Evolutionary conservation across 1,140 invertebrate genomes (phyloP).

Genomic region (Apis mellifera): Amel_HAv3.1 CM009935.2:3165001-3165500

Average conservation of each 20-base stretch:
- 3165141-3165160: constrained; percentile 2
- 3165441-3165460: constrained; percentile 62
- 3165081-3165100: neutral
- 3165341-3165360: constrained; percentile 59
- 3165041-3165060: neutral
- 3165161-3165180: neutral
- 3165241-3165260: constrained; percentile 25
- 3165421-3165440: constrained; percentile 65
- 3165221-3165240: neutral
- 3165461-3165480: constrained; percentile 54
- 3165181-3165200: constrained; percentile 3
- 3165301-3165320: constrained; percentile 45
- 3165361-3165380: constrained; percentile 59
- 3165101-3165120: neutral
- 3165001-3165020: no score
- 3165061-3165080: neutral
- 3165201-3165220: neutral
- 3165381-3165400: constrained; percentile 58
- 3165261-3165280: neutral
- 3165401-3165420: constrained; percentile 66
- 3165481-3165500: constrained; percentile 39
- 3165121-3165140: constrained; percentile 8
- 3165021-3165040: no score
- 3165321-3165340: constrained; percentile 22
- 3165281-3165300: constrained; percentile 48